Percentiles rank a stretch among this genome's conserved stretches.
Evolutionary conservation across 2,797 vertebrate genomes (phyloP).

Genomic region (Odontamblyopus lacepedii): DNA sequence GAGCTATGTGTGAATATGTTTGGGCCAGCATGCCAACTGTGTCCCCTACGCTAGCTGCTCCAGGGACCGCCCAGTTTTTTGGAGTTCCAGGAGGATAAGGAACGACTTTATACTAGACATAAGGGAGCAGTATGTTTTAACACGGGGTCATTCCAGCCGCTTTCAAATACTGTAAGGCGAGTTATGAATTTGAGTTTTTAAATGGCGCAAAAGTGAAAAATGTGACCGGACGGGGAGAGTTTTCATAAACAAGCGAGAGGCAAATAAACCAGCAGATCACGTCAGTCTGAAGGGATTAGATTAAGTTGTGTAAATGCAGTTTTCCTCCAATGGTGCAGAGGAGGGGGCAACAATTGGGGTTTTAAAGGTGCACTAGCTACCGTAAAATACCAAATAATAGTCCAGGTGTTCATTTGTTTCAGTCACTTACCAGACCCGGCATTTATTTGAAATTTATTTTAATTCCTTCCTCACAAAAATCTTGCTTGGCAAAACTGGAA

Average conservation of each 20-base stretch:
- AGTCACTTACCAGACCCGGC: too few species aligned
- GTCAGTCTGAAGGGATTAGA: neutral
- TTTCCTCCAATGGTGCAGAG: too few species aligned
- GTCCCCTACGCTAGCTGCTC: slow-evolving; percentile 43
- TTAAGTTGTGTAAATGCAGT: neutral
- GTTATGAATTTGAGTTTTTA: slow-evolving; percentile 30
- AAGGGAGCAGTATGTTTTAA: slow-evolving; percentile 44
- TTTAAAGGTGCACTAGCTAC: too few species aligned
- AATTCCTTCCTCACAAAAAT: too few species aligned
- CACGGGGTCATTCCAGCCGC: neutral
- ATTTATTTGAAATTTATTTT: too few species aligned
- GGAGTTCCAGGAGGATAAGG: slow-evolving; percentile 52
- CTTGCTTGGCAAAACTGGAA: too few species aligned
- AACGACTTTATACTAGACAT: slow-evolving; percentile 58
- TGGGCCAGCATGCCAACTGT: slow-evolving; percentile 65
- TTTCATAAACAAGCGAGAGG: slow-evolving; percentile 9
- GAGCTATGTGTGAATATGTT: slow-evolving; percentile 77
- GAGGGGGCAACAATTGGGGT: too few species aligned
- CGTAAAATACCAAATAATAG: too few species aligned
- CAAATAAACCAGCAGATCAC: slow-evolving; percentile 1
- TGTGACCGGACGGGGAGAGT: neutral
- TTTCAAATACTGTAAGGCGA: slow-evolving; percentile 39
- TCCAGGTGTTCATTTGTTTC: too few species aligned
- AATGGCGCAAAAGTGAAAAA: neutral
- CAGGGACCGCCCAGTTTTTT: slow-evolving; percentile 22